Evolutionary conservation across 2,888 invertebrate genomes (phyloP).

Genomic region (Gasteruption jaculator): DNA sequence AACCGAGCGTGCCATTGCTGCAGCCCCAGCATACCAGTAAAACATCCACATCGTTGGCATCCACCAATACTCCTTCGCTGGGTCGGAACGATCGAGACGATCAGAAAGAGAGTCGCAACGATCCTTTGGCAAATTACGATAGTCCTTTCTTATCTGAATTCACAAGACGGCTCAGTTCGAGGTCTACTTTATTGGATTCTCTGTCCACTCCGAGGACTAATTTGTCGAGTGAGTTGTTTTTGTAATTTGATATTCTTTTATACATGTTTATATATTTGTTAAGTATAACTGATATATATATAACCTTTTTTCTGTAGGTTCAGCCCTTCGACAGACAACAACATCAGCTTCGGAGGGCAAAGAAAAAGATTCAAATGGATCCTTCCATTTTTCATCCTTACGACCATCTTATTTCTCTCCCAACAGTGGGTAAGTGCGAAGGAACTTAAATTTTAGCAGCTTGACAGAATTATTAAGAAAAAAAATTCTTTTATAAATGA

Average conservation of each 20-base stretch:
- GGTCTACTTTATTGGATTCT: slow-evolving; percentile 32
- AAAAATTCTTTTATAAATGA: slow-evolving; percentile 4
- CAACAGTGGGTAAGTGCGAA: slow-evolving; percentile 33
- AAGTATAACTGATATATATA: slow-evolving; percentile 6
- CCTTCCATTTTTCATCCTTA: slow-evolving; percentile 40
- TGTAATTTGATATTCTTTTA: neutral
- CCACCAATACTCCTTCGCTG: too few species aligned
- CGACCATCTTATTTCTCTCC: slow-evolving; percentile 38
- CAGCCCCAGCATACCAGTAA: too few species aligned
- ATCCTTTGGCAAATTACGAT: slow-evolving; percentile 53
- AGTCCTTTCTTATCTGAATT: slow-evolving; percentile 71
- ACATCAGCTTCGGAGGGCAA: slow-evolving; percentile 33
- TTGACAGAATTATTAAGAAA: too few species aligned
- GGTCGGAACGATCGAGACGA: too few species aligned
- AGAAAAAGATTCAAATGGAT: slow-evolving; percentile 47
- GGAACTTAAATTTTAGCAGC: neutral
- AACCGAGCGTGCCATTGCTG: too few species aligned
- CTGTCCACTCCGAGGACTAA: slow-evolving; percentile 31
- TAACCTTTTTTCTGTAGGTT: slow-evolving; percentile 7
- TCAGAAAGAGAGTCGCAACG: too few species aligned
- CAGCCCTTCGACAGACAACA: too few species aligned
- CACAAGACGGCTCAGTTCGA: slow-evolving; percentile 57
- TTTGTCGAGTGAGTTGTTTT: slow-evolving; percentile 35
- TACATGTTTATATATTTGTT: slow-evolving; percentile 1
- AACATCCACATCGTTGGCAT: too few species aligned